These are phyloP conservation scores for Cynopterus brachyotis DNA, from an alignment of 2,113 vertebrate species.

Conservation along the genomic window DNA sequence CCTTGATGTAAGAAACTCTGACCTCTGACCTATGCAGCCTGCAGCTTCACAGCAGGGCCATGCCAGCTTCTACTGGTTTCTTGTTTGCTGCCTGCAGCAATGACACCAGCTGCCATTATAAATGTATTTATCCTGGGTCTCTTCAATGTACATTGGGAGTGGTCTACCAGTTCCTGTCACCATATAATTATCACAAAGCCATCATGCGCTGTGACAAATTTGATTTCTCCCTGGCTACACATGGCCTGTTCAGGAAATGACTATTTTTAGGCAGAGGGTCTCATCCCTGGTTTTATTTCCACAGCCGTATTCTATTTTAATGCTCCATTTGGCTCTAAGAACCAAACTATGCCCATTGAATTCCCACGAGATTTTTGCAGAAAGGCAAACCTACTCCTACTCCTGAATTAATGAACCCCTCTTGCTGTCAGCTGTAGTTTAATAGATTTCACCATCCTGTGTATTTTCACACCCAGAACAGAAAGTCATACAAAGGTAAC, in stretches of 20 bases:
- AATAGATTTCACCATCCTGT: conserved; percentile 61
- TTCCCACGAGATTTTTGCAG: conserved; percentile 36
- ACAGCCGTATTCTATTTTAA: conserved; percentile 27
- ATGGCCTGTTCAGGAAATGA: neutral
- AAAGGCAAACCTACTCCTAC: conserved; percentile 23
- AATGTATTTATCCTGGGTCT: neutral
- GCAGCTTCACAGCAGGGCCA: neutral
- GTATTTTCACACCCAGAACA: conserved; percentile 72
- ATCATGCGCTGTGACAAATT: neutral
- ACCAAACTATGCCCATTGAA: conserved; percentile 2
- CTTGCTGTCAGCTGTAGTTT: conserved; percentile 44
- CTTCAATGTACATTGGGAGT: neutral
- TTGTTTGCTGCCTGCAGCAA: neutral
- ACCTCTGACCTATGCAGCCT: neutral
- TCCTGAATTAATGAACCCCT: conserved; percentile 58
- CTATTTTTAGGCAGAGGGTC: conserved; percentile 48
- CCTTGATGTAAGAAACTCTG: neutral
- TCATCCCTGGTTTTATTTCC: conserved; percentile 39
- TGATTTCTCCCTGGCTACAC: conserved; percentile 33
- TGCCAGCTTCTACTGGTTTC: neutral
- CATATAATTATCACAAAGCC: neutral
- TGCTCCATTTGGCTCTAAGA: conserved; percentile 45
- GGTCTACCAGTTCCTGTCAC: neutral
- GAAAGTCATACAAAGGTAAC: conserved; percentile 72
- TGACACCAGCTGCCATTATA: neutral